Evolutionary conservation across 2,888 invertebrate species (phyloP), one percentile per base, ranked within the genome.

Genomic region (Pristionchus maxplancki): DNA sequence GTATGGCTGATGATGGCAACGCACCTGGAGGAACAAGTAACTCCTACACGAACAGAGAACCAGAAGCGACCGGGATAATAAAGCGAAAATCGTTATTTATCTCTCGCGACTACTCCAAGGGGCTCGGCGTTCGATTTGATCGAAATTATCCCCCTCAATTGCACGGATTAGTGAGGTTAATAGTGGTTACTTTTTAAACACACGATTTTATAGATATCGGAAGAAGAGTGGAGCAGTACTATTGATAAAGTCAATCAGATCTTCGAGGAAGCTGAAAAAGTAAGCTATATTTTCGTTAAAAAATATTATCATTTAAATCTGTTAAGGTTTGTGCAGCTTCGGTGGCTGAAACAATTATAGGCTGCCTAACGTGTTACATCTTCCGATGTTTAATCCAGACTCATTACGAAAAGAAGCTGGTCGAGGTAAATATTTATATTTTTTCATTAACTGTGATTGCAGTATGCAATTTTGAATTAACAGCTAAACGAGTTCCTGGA

Each of bases 111-210:
- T 88, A 88, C 44, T 88, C 88, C 6, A 37, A 58, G 34, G 88
- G 88, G n/a, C 62, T 88, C 31, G 81, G 62, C n/a, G 88, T 88
- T 62, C 88, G 88, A 40, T 88, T 81, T 64, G 88, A 88, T 44
- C 53, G 88, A 44, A 31, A 15, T 44, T 88, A 58, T 81, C 88
- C 88, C 17, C 31, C 64, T 13, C 67, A 88, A 40, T 24, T 88
- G 9, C 40, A 81, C 17, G 81, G 81, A 37, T 58, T 78, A n/a
- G 88, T 87, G 48, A 1, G 86, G 40, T 44, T 48, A 20, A 34
- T 71, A 67, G 34, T 67, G 6, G 3, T 50, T 17, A 50, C 24
- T 20, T 58, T 67, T 62, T 67, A 4, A 67, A 28, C 67, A 0
- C 28, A 8, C 11, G 2, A 9, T 6, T 67, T 67, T 71, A 17